Percentiles rank a stretch among this genome's conserved stretches.
phyloP scores from a whole-genome alignment of 2,113 vertebrate species.

The Myotis lucifugus region DNA sequence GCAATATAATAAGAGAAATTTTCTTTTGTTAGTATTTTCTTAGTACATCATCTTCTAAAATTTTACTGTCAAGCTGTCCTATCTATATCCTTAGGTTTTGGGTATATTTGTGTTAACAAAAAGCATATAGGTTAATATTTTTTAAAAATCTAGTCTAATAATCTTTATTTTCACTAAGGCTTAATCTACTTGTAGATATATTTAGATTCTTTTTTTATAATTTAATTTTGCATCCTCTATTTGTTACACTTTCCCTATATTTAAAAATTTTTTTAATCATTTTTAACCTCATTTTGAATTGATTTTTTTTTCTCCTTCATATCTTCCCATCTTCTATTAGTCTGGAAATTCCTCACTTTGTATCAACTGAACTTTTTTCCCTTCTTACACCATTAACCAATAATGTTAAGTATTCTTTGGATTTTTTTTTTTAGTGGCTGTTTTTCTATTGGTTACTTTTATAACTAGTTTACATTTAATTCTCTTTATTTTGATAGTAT shows the following conservation, averaged over 20 bases:
- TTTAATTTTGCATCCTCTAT: background rate
- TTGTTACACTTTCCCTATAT: background rate
- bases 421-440: background rate
- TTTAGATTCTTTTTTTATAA: background rate
- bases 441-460: background rate
- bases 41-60: background rate
- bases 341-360: background rate
- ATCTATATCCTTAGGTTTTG: background rate
- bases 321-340: background rate
- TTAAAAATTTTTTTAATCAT: background rate
- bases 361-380: background rate
- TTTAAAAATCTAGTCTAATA: background rate
- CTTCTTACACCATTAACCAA: background rate
- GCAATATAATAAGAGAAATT: background rate
- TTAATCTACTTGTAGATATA: background rate
- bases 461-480: background rate
- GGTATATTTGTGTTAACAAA: background rate
- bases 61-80: background rate
- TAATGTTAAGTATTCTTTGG: background rate
- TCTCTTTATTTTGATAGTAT: background rate
- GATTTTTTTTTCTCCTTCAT: background rate
- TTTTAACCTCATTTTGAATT: background rate
- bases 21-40: background rate
- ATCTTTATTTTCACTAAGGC: background rate
- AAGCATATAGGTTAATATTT: background rate